phyloP scores from a whole-genome alignment of 2,113 vertebrate species.

The Tachysurus fulvidraco region DNA sequence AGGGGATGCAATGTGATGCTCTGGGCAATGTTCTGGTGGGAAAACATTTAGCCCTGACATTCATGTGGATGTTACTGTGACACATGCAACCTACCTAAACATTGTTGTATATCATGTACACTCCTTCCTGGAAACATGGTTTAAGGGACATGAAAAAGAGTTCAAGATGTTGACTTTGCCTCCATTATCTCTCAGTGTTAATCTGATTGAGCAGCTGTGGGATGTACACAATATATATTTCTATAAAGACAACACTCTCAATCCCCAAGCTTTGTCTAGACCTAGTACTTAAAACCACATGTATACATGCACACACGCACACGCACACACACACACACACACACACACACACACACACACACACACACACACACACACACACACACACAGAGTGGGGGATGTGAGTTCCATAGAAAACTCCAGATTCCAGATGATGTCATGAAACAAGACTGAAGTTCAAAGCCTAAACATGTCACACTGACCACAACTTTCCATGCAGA shows the following conservation, averaged over 20 bases:
- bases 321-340: constrained; percentile 38
- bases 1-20: too few species aligned
- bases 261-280: background rate
- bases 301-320: background rate
- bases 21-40: too few species aligned
- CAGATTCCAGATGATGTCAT: constrained; percentile 45
- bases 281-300: background rate
- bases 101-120: too few species aligned
- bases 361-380: constrained; percentile 43
- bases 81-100: too few species aligned
- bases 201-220: too few species aligned
- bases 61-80: too few species aligned
- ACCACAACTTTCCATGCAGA: constrained; percentile 46
- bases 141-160: too few species aligned
- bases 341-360: constrained; percentile 36
- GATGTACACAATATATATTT: background rate
- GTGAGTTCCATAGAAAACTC: constrained; percentile 24
- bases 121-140: too few species aligned
- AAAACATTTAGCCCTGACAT: too few species aligned
- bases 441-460: constrained; percentile 39
- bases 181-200: too few species aligned
- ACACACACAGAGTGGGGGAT: constrained; percentile 21
- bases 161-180: too few species aligned
- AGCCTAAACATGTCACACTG: constrained; percentile 35
- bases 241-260: background rate